Base-by-base conservation (phyloP, 2,113 vertebrate genomes). In the Zosterops pallidus region DNA sequence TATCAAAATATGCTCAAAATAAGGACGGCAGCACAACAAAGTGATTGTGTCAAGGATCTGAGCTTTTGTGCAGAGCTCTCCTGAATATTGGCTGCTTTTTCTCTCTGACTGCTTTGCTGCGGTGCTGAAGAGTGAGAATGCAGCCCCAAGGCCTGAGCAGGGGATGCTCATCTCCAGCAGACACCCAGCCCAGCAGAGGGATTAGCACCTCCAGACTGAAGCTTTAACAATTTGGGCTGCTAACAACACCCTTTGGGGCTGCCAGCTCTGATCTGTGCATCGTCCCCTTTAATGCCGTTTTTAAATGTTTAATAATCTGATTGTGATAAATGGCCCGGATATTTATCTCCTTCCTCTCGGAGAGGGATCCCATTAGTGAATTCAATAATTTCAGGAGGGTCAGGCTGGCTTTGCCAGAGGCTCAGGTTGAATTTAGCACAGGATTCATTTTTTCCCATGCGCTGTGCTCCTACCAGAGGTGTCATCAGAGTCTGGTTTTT, bases 241-340 rank as follows among this genome's bases (percentile, higher is more conserved):
- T 83, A 63, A 83, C 56, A 63, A 83, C 60, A 42, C 1, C 20
- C 55, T 88, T 83, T 86, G 46, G 60, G 72, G 39, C 71, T 93
- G 75, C 83, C 83, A 67, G 24, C 14, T 77, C 71, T 90, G 64
- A 49, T 52, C 23, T 60, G 78, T 75, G 47, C 44, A 47, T 59
- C 1, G 0, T 62, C 63, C 64, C 70, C 46, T 70, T 74, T 90
- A 83, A 92, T 39, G 64, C 33, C 69, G 37, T 78, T 90, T 78
- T 49, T 93, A 86, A 96, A 95, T 86, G 72, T 95, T 96, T 94
- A 94, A 95, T 94, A 86, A 84, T 81, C 76, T 71, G 75, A 90
- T 78, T 71, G 53, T 92, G 88, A 95, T 84, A 83, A 93, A 92
- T 93, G 80, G 44, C 44, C 79, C 60, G 72, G 60, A 64, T 94